Evolutionary conservation across 2,113 vertebrate genomes (phyloP), one percentile per base, ranked within the genome.

Genomic region (Ploceus nigricollis): DNA sequence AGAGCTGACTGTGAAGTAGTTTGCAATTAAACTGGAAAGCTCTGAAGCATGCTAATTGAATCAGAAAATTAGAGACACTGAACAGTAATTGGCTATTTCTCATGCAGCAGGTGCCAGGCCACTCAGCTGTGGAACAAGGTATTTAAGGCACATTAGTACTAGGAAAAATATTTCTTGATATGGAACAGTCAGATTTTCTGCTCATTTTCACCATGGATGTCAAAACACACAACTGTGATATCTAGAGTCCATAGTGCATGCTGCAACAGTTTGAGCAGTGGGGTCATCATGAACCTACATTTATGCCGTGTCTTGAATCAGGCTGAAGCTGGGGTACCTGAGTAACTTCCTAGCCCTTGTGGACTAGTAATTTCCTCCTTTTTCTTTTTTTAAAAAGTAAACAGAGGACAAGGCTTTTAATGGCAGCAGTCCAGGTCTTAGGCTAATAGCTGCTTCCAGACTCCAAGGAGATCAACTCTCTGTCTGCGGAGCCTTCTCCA

Each of bases 41-140:
- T 99, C 99, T 99, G 99, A 99, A 99, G 99, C 99, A 99, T 99
- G 98, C 98, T 99, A 99, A 99, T 99, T 99, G 99, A 99, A 99
- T 99, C 99, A 99, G 99, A 99, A 99, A 99, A 99, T 99, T 99
- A 99, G 99, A 99, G 98, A 98, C 98, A 99, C 98, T 98, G 98
- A 99, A 97, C 98, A 98, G 98, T 99, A 99, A 99, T 99, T 99
- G 99, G 99, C 99, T 99, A 98, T 98, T 99, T 99, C 98, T 99
- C 98, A 99, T 99, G 98, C 99, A 99, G 99, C 99, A 99, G 99
- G 99, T 99, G 99, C 99, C 99, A 99, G 98, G 98, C 98, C 98
- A 99, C 99, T 99, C 99, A 99, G 99, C 99, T 99, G 99, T 99
- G 99, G 99, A 99, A 99, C 99, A 99, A 99, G 99, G 99, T 99